Base-by-base conservation (phyloP, 2,888 invertebrate species). In the Pseudolycoriella hygida region DNA sequence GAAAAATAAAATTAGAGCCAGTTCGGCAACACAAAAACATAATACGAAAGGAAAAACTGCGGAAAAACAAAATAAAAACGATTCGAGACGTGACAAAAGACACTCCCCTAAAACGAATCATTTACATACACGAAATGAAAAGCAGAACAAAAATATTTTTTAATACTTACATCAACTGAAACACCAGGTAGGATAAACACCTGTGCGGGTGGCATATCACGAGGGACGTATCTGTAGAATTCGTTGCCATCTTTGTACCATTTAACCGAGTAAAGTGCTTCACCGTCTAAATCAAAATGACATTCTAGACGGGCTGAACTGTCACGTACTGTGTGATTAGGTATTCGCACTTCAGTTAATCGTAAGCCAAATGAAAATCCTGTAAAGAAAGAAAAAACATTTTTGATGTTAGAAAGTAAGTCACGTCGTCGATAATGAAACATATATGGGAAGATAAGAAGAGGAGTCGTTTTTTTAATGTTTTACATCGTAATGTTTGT, bases 161-260 rank as follows among this genome's bases (percentile, higher is more conserved):
- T 17, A 19, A 17, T 51, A 76, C 86, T 84, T 66, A 88, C 88
- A 69, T 87, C 83, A 34, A 88, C 87, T 55, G 78, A 77, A 47
- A 89, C 82, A 52, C 88, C 88, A 1, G 81, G 81, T 53, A 85
- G 67, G 44, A 74, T 71, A 61, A 88, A 87, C 56, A 80, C 77
- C 64, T 84, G 79, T 37, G 80, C 76, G 2, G 84, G 83, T 48
- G 88, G 87, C 58, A 72, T 73, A 62, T 88, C 86, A 45, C 80
- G 71, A 17, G 88, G 88, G 53, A 87, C 82, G 65, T 79, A 87
- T 50, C 88, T 73, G 70, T 84, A 88, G 70, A 88, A 87, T 67
- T 88, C 88, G 62, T 82, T 77, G 52, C 86, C 87, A 60, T 87
- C 86, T 61, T 87, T 88, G 70, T 88, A 88, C 88, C 88, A 89